Evolutionary conservation across 2,797 vertebrate species (phyloP), one percentile per base, ranked within the genome.

Genomic region (Anguilla megastoma): DNA sequence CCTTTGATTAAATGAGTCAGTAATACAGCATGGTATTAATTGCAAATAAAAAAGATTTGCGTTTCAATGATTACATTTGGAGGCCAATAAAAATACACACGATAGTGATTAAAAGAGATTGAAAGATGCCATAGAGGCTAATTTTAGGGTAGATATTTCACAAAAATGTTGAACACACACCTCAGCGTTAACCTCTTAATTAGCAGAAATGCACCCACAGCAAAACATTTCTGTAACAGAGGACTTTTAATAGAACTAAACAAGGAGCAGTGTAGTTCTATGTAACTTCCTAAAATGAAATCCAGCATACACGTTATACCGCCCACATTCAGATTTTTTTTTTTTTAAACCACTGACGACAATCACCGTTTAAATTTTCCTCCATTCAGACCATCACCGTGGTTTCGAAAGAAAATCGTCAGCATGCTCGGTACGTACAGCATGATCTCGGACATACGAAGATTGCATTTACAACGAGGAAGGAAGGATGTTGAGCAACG

Each of bases 401-500:
- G 50, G 6, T 83, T 50, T 52, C 45, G 4, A 12, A n/a, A 48
- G 5, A 82, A 27, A 82, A 80, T 0, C 41, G 21, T 83, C 79
- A 56, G 14, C 24, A 30, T 33, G n/a, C 4, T n/a, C 3, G n/a
- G 54, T 84, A 48, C 82, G 82, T 84, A 71, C 21, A 86, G 9
- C 21, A 50, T 48, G 45, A 48, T 50, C 24, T 48, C 33, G 41
- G 36, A 86, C 85, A 86, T 27, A 27, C 24, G 30, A 66, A 21
- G 33, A 14, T n/a, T 24, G 41, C 79, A 8, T 82, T n/a, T 10
- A 24, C n/a, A 8, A 86, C n/a, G 85, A 50, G 85, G 63, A 69
- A 63, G 84, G 84, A 85, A 86, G 85, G 60, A 86, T 41, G 36
- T 27, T 69, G 60, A 12, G 63, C 63, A 58, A 69, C 24, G 2